These are phyloP conservation scores for Ctenochaetus hawaiiensis DNA, from an alignment of 2,797 vertebrate species.

Conservation along the genomic window DNA sequence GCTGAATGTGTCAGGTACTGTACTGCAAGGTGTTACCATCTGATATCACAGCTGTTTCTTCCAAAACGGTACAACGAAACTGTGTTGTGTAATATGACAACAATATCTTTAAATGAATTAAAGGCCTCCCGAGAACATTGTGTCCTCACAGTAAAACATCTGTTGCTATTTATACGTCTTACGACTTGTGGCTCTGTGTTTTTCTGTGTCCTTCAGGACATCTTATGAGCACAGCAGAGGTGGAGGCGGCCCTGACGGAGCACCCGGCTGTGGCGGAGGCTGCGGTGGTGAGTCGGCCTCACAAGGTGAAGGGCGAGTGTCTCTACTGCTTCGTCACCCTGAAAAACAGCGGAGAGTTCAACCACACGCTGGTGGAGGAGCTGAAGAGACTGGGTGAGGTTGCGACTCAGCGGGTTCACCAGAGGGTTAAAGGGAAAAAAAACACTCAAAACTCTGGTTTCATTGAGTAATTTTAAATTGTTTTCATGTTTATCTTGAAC, in stretches of 20 bases:
- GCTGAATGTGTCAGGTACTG: conserved; percentile 88
- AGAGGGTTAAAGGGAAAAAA: not conserved
- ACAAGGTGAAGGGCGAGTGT: conserved; percentile 86
- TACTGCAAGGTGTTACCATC: not conserved
- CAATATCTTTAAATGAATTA: not conserved
- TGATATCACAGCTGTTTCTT: not conserved
- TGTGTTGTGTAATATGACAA: not conserved
- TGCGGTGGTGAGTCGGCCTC: conserved; percentile 84
- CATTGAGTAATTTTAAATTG: no score
- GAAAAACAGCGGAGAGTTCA: conserved; percentile 83
- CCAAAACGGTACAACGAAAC: no score
- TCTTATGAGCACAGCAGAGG: conserved; percentile 88
- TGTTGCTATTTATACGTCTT: no score
- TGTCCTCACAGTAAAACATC: no score
- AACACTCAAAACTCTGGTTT: no score
- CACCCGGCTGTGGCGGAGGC: conserved; percentile 83
- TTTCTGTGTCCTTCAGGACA: conserved; percentile 77
- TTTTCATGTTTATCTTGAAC: no score
- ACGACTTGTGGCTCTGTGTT: no score
- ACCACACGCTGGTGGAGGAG: conserved; percentile 77
- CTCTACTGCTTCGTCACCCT: conserved; percentile 88
- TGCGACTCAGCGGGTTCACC: not conserved
- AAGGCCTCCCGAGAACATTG: no score
- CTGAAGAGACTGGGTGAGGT: conserved; percentile 85
- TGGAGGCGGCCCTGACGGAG: conserved; percentile 84